Base-by-base conservation (phyloP, 2,113 vertebrate genomes). In the Microcebus ravelobensis region DNA sequence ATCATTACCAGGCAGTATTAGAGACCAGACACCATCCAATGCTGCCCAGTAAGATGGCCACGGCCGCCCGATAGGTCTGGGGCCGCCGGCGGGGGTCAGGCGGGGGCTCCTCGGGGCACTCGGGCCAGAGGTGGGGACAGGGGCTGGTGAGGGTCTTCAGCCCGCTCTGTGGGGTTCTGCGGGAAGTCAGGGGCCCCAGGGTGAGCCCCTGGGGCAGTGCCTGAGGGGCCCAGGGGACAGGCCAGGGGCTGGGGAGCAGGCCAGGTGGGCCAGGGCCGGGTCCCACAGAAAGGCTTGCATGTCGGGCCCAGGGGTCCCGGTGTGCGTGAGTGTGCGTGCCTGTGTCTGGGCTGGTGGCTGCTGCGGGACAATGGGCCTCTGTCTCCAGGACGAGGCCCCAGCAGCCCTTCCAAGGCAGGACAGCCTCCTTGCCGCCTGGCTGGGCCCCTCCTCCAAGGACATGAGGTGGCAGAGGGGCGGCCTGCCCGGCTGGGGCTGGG, bases 1-100 rank as follows among this genome's bases (percentile, higher is more conserved):
- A 99, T 99, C 99, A 99, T 99, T 99, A 99, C 99, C 99, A 99
- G 99, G 99, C 99, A 99, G 99, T 99, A 99, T 99, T 99, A 99
- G 99, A 99, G 98, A 99, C 83, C 98, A 96, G 98, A 99, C 98
- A 98, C 98, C 98, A 99, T 99, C 99, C 99, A 99, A 99, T 99
- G 99, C 99, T 99, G 99, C 99, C 99, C 99, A 99, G 99, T 99
- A 99, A 99, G 99, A 99, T 99, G 99, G 98, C 98, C 98, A 99
- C 98, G 98, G 98, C 98, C 97, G 97, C 98, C 99, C 98, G 90
- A 18, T 86, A 92, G 57, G 73, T 92, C 55, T 94, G 96, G 97
- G 74, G 96, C 97, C 96, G 86, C 95, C 52, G 6, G 67, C 34
- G 52, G 73, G 59, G 15, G 36, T 65, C 55, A 27, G 8, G 67